phyloP scores from a whole-genome alignment of 2,888 invertebrate species.

The Eristalis arbustorum region DNA sequence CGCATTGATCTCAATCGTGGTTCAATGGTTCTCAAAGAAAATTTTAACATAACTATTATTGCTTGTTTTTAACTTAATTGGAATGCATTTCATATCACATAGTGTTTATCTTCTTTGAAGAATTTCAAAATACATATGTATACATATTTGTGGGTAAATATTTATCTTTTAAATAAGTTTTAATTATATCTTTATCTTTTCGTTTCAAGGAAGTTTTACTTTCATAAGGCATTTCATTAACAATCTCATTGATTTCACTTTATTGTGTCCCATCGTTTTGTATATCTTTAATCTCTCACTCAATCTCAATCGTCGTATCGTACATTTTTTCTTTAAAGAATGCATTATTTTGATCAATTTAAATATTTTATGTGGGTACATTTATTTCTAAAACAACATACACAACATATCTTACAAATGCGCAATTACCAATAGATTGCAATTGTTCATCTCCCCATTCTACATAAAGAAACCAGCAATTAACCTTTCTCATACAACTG shows the following conservation, averaged over 20 bases:
- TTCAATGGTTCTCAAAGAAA: background rate
- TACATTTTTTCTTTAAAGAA: background rate
- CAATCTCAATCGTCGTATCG: background rate
- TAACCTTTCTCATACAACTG: background rate
- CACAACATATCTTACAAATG: slow-evolving; percentile 3
- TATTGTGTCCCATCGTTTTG: slow-evolving; percentile 24
- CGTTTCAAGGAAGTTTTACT: slow-evolving; percentile 48
- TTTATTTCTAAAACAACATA: slow-evolving; percentile 26
- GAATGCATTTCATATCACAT: slow-evolving; percentile 68
- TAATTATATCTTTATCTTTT: background rate
- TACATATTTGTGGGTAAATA: background rate
- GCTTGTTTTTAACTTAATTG: slow-evolving; percentile 44
- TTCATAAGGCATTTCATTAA: slow-evolving; percentile 62
- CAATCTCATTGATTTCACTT: slow-evolving; percentile 47
- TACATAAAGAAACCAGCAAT: too few relatives aligned
- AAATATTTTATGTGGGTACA: slow-evolving; percentile 1
- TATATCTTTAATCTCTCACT: slow-evolving; percentile 30
- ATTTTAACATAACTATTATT: slow-evolving; percentile 16
- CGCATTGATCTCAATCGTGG: background rate
- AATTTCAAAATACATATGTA: slow-evolving; percentile 16
- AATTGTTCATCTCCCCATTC: background rate
- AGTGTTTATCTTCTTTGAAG: slow-evolving; percentile 35
- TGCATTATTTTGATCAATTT: background rate
- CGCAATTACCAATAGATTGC: background rate
- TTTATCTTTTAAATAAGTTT: background rate